phyloP scores from a whole-genome alignment of 1,140 invertebrate genomes.

The Lycorma delicatula region DNA sequence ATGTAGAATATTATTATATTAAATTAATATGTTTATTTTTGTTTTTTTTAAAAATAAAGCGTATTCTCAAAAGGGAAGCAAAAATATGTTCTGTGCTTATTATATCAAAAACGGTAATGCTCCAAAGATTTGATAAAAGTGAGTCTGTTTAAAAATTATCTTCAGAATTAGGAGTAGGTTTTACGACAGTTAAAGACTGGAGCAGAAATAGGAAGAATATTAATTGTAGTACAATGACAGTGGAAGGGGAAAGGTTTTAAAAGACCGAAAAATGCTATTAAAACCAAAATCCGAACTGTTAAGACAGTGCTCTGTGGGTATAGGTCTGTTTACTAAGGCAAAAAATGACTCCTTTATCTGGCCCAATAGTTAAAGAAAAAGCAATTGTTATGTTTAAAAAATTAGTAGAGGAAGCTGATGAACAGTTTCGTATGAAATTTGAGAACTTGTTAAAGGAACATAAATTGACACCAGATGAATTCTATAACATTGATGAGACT shows the following conservation, averaged over 20 bases:
- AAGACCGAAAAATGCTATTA: constrained; percentile 7
- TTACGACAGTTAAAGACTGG: neutral
- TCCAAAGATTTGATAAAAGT: neutral
- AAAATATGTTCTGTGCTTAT: too few relatives aligned
- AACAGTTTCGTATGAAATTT: neutral
- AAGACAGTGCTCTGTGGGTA: neutral
- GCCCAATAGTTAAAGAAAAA: constrained; percentile 2
- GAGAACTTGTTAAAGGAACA: neutral
- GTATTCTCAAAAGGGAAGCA: too few relatives aligned
- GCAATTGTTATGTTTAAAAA: neutral
- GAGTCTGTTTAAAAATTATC: neutral
- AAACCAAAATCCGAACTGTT: constrained; percentile 1
- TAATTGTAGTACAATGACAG: constrained; percentile 5
- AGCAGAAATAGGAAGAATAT: neutral
- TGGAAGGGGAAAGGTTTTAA: constrained; percentile 4
- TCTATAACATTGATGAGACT: constrained; percentile 2
- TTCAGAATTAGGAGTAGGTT: neutral
- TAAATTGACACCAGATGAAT: too few relatives aligned
- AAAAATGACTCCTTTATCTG: constrained; percentile 5
- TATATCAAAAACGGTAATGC: too few relatives aligned
- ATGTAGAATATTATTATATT: too few relatives aligned
- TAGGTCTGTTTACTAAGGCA: neutral
- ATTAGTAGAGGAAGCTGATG: too few relatives aligned
- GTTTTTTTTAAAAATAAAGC: too few relatives aligned
- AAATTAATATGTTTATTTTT: too few relatives aligned